Evolutionary conservation across 1,140 invertebrate species (phyloP).

Genomic region (Eriocheir sinensis): DNA sequence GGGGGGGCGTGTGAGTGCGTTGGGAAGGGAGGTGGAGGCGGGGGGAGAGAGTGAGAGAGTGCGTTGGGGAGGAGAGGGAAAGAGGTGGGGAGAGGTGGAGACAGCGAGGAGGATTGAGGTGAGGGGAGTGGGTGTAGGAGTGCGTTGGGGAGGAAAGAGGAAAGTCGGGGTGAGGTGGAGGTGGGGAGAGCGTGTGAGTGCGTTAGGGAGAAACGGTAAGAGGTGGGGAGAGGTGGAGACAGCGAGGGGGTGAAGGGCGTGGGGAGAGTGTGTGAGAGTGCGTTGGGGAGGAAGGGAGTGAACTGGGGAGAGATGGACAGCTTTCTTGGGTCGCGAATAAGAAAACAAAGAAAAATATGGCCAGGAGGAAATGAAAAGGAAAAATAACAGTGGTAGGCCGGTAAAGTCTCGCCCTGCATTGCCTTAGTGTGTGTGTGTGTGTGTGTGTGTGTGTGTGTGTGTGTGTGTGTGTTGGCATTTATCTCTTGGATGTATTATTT

Average conservation of each 20-base stretch:
- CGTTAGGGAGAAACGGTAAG: background rate
- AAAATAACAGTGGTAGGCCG: no score
- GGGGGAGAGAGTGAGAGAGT: no score
- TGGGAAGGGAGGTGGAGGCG: background rate
- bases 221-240: background rate
- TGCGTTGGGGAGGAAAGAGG: background rate
- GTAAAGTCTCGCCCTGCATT: background rate
- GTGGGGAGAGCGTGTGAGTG: background rate
- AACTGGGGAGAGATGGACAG: no score
- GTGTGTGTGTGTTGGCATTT: no score
- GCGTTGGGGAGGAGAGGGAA: no score
- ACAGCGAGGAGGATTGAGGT: no score
- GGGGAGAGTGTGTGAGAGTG: background rate
- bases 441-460: conserved; percentile 26
- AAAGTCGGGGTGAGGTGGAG: background rate
- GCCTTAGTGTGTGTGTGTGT: background rate
- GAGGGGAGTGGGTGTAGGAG: background rate
- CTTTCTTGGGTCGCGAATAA: no score
- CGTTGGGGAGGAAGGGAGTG: background rate
- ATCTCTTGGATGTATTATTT: no score
- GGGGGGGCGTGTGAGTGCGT: no score
- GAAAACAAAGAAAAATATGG: no score
- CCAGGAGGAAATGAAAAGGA: no score
- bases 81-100: no score
- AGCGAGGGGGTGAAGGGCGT: background rate